Evolutionary conservation across 2,888 invertebrate species (phyloP).

Genomic region (Flexamia atlantica): DNA sequence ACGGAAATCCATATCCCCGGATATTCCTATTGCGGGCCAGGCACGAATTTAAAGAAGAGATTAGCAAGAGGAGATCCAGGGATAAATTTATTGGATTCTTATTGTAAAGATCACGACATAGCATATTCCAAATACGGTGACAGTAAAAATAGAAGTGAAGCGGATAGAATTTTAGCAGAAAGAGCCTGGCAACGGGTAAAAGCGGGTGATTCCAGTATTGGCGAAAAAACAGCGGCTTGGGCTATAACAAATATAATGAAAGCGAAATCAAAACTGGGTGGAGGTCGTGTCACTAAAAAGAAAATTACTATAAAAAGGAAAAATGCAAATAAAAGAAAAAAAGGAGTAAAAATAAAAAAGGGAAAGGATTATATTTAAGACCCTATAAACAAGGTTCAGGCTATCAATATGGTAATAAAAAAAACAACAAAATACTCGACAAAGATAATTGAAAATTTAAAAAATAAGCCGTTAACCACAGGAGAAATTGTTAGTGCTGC

Average conservation of each 20-base stretch:
- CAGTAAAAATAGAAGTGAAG: not conserved
- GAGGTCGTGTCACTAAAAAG: not conserved
- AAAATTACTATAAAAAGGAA: not conserved
- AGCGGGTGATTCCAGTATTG: not conserved
- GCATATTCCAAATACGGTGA: slow-evolving; percentile 3
- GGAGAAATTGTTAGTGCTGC: not conserved
- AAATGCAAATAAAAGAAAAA: not conserved
- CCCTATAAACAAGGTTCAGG: too few species aligned
- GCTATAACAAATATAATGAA: slow-evolving; percentile 29
- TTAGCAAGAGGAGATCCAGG: slow-evolving; percentile 11
- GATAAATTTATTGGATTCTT: not conserved
- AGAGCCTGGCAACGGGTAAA: not conserved
- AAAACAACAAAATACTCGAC: not conserved
- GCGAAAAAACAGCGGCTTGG: slow-evolving; percentile 8
- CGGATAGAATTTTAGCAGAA: not conserved
- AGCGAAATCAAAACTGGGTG: not conserved
- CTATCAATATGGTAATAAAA: not conserved
- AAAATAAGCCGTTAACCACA: not conserved
- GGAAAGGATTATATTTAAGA: not conserved
- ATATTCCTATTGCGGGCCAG: not conserved
- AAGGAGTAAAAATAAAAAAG: not conserved
- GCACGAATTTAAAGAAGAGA: slow-evolving; percentile 1
- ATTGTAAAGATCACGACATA: slow-evolving; percentile 9
- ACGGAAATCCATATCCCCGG: not conserved
- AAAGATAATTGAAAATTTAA: not conserved